These are phyloP conservation scores for Ceratosolen fusciceps DNA, from an alignment of 1,140 invertebrate genomes.

Conservation along the genomic window DNA sequence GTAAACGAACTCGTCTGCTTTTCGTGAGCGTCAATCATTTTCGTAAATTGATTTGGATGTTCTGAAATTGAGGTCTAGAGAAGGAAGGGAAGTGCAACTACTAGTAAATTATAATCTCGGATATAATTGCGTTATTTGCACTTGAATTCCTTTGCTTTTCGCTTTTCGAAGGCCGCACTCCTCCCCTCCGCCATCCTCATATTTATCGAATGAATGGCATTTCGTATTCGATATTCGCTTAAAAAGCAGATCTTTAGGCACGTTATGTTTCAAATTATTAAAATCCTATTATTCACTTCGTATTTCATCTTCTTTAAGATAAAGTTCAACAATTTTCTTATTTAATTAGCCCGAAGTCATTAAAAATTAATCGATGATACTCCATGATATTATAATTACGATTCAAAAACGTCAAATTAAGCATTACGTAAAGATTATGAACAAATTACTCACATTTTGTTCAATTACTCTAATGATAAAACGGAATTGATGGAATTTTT, in stretches of 20 bases:
- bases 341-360: too few species aligned
- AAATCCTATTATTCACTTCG: neutral
- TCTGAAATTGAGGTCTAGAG: conserved; percentile 8
- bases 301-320: neutral
- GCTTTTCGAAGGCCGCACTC: neutral
- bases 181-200: neutral
- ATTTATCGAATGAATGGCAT: neutral
- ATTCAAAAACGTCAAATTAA: too few species aligned
- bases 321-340: neutral
- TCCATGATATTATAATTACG: too few species aligned
- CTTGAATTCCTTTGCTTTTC: neutral
- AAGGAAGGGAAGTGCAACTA: neutral
- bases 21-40: conserved; percentile 19
- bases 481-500: neutral
- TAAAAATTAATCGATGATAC: too few species aligned
- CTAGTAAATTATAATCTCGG: neutral
- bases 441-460: too few species aligned
- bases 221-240: neutral
- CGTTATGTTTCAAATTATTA: neutral
- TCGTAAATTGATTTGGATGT: conserved; percentile 22
- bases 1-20: neutral
- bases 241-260: neutral
- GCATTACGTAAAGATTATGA: too few species aligned
- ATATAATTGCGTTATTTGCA: conserved; percentile 16
- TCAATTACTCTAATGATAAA: neutral